These are phyloP conservation scores for Sinocyclocheilus rhinocerous DNA, from an alignment of 2,113 vertebrate genomes.

Conservation along the genomic window DNA sequence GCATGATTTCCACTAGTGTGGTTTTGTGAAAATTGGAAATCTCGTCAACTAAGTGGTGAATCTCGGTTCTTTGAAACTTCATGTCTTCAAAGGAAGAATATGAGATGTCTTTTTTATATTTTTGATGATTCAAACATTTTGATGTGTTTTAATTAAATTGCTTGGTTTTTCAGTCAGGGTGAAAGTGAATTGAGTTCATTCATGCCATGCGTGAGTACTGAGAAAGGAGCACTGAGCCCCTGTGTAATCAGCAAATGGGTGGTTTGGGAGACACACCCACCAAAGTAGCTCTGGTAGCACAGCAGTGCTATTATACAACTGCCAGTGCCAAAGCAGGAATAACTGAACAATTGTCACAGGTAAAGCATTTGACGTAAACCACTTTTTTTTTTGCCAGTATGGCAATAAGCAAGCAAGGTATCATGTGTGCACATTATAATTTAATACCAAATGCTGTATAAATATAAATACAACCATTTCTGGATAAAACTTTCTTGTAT, in stretches of 20 bases:
- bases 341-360: constrained; percentile 43
- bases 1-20: not conserved
- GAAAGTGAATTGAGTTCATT: constrained; percentile 69
- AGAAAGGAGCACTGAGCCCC: constrained; percentile 72
- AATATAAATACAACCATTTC: not conserved
- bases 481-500: not conserved
- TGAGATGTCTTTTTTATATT: not conserved
- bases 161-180: constrained; percentile 23
- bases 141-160: not conserved
- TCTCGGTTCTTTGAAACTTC: not conserved
- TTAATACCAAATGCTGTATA: constrained; percentile 19
- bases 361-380: constrained; percentile 28
- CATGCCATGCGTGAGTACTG: constrained; percentile 69
- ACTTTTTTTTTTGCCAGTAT: not conserved
- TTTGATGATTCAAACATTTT: not conserved
- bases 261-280: constrained; percentile 69
- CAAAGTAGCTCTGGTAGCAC: constrained; percentile 64
- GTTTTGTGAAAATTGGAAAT: not conserved
- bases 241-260: constrained; percentile 72
- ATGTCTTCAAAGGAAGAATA: not conserved
- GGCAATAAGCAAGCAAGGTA: not conserved
- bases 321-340: constrained; percentile 39
- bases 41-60: not conserved
- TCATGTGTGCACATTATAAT: not conserved
- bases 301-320: constrained; percentile 73